Evolutionary conservation across 2,797 vertebrate genomes (phyloP), one percentile per base, ranked within the genome.

Genomic region (Jordanella pulchra): DNA sequence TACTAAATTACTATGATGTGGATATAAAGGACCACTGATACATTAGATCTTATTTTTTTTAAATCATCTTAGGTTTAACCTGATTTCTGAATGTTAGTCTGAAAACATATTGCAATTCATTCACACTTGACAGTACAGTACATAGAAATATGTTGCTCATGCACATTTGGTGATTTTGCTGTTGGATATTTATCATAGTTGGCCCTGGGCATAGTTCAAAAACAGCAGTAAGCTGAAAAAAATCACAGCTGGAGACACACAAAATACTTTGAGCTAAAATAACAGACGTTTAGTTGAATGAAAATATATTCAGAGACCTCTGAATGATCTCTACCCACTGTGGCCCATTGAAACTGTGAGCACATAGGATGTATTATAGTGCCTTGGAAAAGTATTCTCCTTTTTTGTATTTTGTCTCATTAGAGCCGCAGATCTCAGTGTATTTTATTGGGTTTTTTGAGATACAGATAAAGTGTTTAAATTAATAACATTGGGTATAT

Each of bases 51-150:
- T 21, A 51, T 35, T 4, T 23, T 50, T 11, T 48, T n/a, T 11
- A 32, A 30, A n/a, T 14, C 3, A 32, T 35, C 23, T 11, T n/a
- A 14, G 10, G 11, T 30, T 69, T 63, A 2, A n/a, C 18, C 17
- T 69, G 42, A n/a, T 28, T n/a, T 76, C 64, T 58, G 7, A 30
- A 3, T 71, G 32, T 65, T 51, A 51, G 65, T 67, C 65, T 51
- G 30, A 51, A n/a, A 25, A 35, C 18, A 67, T 18, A 50, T 13
- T 23, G 14, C 45, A 50, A 54, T 35, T 64, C 42, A 64, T n/a
- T 71, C 12, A 77, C 48, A 71, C 87, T 90, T 91, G 91, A n/a
- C 91, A 86, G n/a, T 4, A 1, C 73, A 70, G 82, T 28, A 68
- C 76, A 84, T 65, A 82, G 63, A 56, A 86, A 75, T 72, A 75